Conservation (phyloP, 1,140 invertebrate species). For the Helicoverpa armigera region DNA sequence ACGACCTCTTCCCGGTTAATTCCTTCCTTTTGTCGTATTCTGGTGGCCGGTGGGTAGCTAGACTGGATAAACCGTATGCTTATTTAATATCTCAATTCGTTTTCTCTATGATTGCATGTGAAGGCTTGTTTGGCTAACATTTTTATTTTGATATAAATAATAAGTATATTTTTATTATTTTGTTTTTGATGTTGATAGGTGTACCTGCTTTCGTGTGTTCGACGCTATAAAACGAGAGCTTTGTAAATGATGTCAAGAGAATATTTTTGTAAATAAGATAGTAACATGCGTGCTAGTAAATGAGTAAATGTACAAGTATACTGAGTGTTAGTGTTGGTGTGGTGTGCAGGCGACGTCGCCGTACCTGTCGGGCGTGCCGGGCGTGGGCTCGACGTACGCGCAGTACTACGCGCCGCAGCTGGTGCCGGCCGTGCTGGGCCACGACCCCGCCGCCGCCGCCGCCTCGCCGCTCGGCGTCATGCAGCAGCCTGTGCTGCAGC, state of each 20-base stretch:
- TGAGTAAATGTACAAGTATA: conserved; percentile 38
- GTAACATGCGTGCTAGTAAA: conserved; percentile 1
- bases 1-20: conserved; percentile 46
- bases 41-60: conserved; percentile 76
- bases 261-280: conserved; percentile 16
- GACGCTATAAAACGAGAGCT: conserved; percentile 17
- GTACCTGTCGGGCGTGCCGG: conserved; percentile 95
- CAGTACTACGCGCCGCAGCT: conserved; percentile 95
- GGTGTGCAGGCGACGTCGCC: conserved; percentile 93
- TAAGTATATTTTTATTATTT: conserved; percentile 46
- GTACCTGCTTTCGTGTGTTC: conserved; percentile 37
- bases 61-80: conserved; percentile 73
- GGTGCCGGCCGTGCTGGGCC: conserved; percentile 93
- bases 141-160: conserved; percentile 44
- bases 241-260: neutral
- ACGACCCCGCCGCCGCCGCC: conserved; percentile 93
- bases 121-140: conserved; percentile 74
- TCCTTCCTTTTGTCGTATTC: conserved; percentile 42
- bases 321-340: conserved; percentile 63
- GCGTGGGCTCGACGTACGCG: conserved; percentile 94
- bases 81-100: conserved; percentile 70
- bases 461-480: conserved; percentile 89
- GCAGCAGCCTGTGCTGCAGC: conserved; percentile 94
- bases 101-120: conserved; percentile 71
- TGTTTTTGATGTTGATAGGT: conserved; percentile 53